A percentile compares a stretch with the other conserved stretches of the same genome.
Evolutionary conservation across 2,888 invertebrate species (phyloP).

Genomic region (Conchocele bisecta): DNA sequence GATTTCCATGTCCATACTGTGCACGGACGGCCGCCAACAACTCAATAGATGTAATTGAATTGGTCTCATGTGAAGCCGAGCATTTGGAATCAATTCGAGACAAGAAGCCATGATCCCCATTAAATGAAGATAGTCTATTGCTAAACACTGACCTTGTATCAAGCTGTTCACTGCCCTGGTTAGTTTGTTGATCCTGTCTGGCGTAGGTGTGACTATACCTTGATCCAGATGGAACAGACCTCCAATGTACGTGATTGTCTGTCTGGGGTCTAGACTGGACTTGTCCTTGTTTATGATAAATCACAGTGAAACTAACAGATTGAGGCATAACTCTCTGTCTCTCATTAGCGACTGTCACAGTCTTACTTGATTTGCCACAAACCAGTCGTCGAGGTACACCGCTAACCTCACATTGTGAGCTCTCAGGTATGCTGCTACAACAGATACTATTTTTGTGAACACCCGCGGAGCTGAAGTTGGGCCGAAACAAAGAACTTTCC

Average conservation of each 20-base stretch:
- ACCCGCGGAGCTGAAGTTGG: no score
- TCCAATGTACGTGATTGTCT: neutral
- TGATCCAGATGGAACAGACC: neutral
- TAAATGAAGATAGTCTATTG: conserved; percentile 10
- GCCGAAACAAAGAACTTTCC: neutral
- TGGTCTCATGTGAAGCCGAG: no score
- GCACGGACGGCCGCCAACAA: conserved; percentile 14
- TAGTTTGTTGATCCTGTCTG: conserved; percentile 5
- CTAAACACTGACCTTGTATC: neutral
- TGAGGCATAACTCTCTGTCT: no score
- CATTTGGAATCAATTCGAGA: conserved; percentile 36
- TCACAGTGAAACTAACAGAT: no score
- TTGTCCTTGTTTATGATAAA: no score
- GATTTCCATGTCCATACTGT: conserved; percentile 6
- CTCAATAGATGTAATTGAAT: conserved; percentile 25
- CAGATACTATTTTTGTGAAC: no score
- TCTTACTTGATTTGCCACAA: no score
- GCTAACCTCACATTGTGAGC: no score
- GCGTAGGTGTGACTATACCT: conserved; percentile 17
- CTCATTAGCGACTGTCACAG: no score
- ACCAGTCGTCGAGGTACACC: no score
- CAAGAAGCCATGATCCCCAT: conserved; percentile 36
- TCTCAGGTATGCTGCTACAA: no score
- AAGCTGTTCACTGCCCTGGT: neutral
- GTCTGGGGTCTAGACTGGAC: neutral